These are phyloP conservation scores for Xestia ashworthii DNA, from an alignment of 2,888 invertebrate genomes.

Conservation along the genomic window DNA sequence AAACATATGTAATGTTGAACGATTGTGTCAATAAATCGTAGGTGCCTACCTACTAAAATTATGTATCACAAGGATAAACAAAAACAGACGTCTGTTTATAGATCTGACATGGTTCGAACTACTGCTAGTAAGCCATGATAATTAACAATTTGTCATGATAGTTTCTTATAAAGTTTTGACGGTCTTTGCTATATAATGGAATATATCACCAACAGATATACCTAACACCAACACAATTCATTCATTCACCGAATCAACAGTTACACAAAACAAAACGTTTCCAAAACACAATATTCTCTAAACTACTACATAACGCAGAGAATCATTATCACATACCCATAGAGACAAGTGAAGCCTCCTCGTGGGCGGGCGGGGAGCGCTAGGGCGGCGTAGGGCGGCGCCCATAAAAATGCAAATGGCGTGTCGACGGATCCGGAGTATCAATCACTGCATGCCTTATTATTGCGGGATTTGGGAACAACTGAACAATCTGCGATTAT, in stretches of 20 bases:
- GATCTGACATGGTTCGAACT: too few species aligned
- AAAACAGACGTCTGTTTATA: too few species aligned
- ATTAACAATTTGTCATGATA: too few species aligned
- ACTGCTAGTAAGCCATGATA: too few species aligned
- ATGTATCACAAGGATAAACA: too few species aligned
- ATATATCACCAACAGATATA: too few species aligned
- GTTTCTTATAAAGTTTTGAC: too few species aligned
- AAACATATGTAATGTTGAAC: too few species aligned
- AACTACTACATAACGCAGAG: slow-evolving; percentile 52
- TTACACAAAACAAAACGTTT: slow-evolving; percentile 11
- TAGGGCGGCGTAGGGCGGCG: slow-evolving; percentile 73
- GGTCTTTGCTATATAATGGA: too few species aligned
- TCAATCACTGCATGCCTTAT: slow-evolving; percentile 87
- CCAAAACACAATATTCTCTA: slow-evolving; percentile 19
- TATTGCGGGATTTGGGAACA: slow-evolving; percentile 82
- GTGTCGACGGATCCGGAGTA: slow-evolving; percentile 90
- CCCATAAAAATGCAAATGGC: slow-evolving; percentile 91
- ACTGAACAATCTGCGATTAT: slow-evolving; percentile 77
- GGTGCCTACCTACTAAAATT: too few species aligned
- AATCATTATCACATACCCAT: slow-evolving; percentile 58
- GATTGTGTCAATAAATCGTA: too few species aligned
- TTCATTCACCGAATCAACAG: slow-evolving; percentile 22
- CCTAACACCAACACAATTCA: too few species aligned
- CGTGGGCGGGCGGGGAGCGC: slow-evolving; percentile 65
- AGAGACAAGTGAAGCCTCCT: slow-evolving; percentile 55